Base-by-base conservation (phyloP, 2,888 invertebrate genomes). In the Tetropium fuscum region DNA sequence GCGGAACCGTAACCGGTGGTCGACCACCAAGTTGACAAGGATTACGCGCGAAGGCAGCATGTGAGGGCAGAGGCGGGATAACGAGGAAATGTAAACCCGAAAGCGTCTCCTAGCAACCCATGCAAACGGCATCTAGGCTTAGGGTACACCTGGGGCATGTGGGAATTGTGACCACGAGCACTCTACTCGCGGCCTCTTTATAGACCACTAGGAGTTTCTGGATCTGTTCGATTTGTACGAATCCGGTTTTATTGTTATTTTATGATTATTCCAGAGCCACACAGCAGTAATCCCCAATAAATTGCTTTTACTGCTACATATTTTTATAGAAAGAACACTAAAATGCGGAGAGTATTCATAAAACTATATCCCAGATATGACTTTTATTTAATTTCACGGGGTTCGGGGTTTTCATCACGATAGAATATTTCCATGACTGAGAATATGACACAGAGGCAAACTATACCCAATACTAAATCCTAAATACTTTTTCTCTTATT, bases 71-170 rank as follows among this genome's bases (percentile, higher is more conserved):
- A 34, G 3, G 6, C 34, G 45, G 60, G 59, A 66, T 66, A 66
- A 69, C 66, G 58, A 64, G 66, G 69, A 64, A 36, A 18, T n/a
- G 15, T 10, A 36, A 25, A 48, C 38, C 36, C 20, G 22, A 41
- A 45, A 59, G 63, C 68, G 74, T 74, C 63, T 63, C 77, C 69
- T 73, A 73, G 77, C 76, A 75, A 76, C 75, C 61, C 64, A 74
- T 72, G 74, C 73, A 74, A 75, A 76, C 74, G 71, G 58, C 71
- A 71, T 68, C 72, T 74, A 70, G 68, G 69, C 58, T 60, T 53
- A 47, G 44, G 25, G 53, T 45, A 54, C 60, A 60, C 60, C 64
- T 64, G 60, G 58, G 58, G 64, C 58, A 47, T 41, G 56, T 38
- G 47, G 54, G 54, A 36, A 18, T 41, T 34, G 34, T 32, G 56